phyloP scores from a whole-genome alignment of 2,888 invertebrate genomes.

The Gisinianus flammeolus region DNA sequence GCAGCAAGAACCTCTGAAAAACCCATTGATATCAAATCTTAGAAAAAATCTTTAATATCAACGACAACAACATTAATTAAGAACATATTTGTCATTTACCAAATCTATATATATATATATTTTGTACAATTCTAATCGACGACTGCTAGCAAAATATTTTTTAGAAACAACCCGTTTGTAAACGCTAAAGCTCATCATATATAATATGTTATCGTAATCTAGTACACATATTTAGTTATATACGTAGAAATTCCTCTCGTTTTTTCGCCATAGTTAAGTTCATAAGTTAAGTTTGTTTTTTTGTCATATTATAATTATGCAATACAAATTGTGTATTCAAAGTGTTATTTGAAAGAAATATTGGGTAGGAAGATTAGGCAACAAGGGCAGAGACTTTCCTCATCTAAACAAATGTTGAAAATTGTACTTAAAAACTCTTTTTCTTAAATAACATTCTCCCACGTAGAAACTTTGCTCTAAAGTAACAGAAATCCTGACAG shows the following conservation, averaged over 20 bases:
- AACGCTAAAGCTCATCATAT: too few species aligned
- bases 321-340: too few species aligned
- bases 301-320: neutral
- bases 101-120: neutral
- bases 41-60: neutral
- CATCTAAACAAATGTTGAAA: neutral
- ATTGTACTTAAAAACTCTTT: neutral
- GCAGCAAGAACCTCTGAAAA: conserved; percentile 29
- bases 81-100: too few species aligned
- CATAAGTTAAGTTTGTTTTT: too few species aligned
- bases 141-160: too few species aligned
- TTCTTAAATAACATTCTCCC: neutral
- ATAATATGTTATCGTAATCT: too few species aligned
- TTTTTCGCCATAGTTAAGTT: too few species aligned
- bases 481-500: conserved; percentile 90
- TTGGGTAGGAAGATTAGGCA: neutral
- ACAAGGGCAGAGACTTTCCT: neutral
- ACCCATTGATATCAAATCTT: neutral
- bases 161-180: too few species aligned
- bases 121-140: too few species aligned
- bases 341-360: too few species aligned
- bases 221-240: too few species aligned
- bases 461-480: conserved; percentile 89
- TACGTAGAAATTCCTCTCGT: too few species aligned
- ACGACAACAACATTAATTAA: neutral